These are phyloP conservation scores for Hylaeus volcanicus DNA, from an alignment of 1,140 invertebrate genomes.

Conservation along the genomic window DNA sequence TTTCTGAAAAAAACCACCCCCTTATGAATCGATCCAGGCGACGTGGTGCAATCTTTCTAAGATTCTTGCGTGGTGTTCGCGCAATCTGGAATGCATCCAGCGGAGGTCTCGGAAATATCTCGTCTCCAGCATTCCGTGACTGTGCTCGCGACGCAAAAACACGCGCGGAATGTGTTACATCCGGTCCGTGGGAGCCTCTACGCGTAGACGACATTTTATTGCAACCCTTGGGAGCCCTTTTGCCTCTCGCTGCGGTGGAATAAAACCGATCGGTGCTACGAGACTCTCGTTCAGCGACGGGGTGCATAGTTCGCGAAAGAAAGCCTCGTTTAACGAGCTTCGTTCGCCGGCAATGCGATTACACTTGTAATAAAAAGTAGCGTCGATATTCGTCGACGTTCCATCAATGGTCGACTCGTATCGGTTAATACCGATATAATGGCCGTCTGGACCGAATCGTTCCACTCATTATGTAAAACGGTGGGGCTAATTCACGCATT, in stretches of 20 bases:
- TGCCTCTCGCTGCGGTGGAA: not conserved
- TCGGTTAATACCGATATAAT: conserved; percentile 29
- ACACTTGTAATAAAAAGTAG: conserved; percentile 9
- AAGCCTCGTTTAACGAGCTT: conserved; percentile 9
- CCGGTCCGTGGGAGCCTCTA: not conserved
- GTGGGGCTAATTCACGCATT: too few relatives aligned
- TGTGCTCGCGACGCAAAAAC: conserved; percentile 39
- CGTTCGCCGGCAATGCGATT: conserved; percentile 15
- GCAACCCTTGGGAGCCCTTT: not conserved
- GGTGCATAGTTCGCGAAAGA: not conserved
- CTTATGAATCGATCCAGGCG: too few relatives aligned
- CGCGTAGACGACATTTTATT: not conserved
- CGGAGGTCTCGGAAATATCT: conserved; percentile 25
- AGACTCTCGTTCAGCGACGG: too few relatives aligned
- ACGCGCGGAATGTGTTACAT: conserved; percentile 41
- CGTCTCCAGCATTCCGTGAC: not conserved
- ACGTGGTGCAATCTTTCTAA: not conserved
- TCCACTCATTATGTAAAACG: too few relatives aligned
- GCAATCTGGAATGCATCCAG: conserved; percentile 19
- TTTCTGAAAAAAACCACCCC: too few relatives aligned
- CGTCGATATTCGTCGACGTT: not conserved
- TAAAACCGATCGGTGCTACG: too few relatives aligned
- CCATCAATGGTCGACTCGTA: conserved; percentile 29
- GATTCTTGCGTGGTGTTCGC: conserved; percentile 18
- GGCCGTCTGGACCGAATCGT: not conserved